Percentiles rank a stretch among this genome's conserved stretches.
phyloP scores from a whole-genome alignment of 2,113 vertebrate genomes.

The Ictidomys tridecemlineatus region DNA sequence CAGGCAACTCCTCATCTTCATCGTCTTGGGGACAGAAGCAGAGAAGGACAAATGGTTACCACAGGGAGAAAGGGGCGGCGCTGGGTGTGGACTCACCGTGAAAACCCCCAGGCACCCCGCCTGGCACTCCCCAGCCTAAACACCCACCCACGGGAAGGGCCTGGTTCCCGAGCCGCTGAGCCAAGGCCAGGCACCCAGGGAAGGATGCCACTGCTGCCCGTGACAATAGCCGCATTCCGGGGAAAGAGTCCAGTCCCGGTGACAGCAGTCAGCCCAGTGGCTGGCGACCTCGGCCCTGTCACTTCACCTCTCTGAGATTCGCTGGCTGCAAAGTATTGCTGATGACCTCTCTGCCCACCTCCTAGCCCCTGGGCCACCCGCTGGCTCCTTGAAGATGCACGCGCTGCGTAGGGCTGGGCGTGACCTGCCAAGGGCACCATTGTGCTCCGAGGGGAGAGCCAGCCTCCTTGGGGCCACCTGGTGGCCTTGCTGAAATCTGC shows the following conservation, averaged over 20 bases:
- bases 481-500: slow-evolving; percentile 48
- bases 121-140: background rate
- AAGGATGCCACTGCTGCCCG: background rate
- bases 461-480: slow-evolving; percentile 31
- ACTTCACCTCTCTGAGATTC: background rate
- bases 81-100: background rate
- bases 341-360: background rate
- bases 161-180: background rate
- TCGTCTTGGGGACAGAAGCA: slow-evolving; percentile 87
- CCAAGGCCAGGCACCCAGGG: background rate
- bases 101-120: background rate
- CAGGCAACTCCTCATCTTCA: slow-evolving; percentile 85
- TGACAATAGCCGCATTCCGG: background rate
- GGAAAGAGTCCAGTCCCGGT: background rate
- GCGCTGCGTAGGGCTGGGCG: background rate
- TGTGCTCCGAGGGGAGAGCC: background rate
- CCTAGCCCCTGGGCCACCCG: background rate
- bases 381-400: background rate
- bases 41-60: slow-evolving; percentile 79
- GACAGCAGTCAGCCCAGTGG: background rate
- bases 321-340: background rate
- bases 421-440: background rate
- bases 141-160: background rate
- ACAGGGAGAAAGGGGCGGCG: slow-evolving; percentile 2
- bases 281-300: accelerated